A percentile compares a stretch with the other conserved stretches of the same genome.
phyloP scores from a whole-genome alignment of 2,888 invertebrate genomes.

The Synanthedon formicaeformis region DNA sequence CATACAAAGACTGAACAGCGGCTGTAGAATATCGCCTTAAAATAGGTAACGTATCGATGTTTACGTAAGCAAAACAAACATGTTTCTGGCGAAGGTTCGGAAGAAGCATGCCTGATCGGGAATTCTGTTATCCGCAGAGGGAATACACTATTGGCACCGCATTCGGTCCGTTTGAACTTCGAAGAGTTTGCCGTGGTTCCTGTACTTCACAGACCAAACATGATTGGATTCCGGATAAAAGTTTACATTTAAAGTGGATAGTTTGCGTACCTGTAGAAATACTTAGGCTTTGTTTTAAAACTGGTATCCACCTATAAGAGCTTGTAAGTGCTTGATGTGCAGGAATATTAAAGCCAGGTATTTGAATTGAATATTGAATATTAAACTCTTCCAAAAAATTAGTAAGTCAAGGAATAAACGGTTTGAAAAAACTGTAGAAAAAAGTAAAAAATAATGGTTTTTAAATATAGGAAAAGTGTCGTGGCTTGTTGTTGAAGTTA shows the following conservation, averaged over 20 bases:
- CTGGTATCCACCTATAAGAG: no score
- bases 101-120: constrained; percentile 47
- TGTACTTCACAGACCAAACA: constrained; percentile 17
- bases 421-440: no score
- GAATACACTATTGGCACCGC: constrained; percentile 46
- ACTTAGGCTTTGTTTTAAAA: no score
- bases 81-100: constrained; percentile 19
- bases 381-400: no score
- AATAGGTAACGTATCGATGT: not conserved
- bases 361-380: no score
- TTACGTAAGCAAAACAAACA: constrained; percentile 22
- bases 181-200: constrained; percentile 31
- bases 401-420: no score
- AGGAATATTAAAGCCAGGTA: no score
- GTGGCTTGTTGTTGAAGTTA: constrained; percentile 8
- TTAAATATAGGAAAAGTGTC: constrained; percentile 5
- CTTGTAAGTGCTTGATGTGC: no score
- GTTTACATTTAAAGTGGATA: constrained; percentile 46
- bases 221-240: constrained; percentile 51
- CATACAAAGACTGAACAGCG: not conserved
- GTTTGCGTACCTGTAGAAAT: constrained; percentile 23
- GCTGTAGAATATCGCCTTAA: not conserved
- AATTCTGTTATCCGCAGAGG: constrained; percentile 61
- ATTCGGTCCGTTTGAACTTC: constrained; percentile 31
- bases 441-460: no score